Base-by-base conservation (phyloP, 2,113 vertebrate genomes). In the Motacilla alba region DNA sequence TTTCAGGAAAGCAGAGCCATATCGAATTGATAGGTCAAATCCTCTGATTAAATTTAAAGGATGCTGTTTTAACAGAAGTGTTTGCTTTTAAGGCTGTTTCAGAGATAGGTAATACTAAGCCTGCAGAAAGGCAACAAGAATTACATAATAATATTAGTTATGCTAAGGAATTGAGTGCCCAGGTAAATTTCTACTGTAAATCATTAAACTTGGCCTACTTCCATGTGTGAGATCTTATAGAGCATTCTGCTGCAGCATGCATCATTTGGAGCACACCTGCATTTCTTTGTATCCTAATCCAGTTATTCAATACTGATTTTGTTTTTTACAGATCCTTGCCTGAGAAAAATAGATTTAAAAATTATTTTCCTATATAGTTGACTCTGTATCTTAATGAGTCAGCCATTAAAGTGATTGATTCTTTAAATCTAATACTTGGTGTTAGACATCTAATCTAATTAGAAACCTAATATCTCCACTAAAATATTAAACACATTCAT, bases 401-500 rank as follows among this genome's bases (percentile, higher is more conserved):
- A 82, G 19, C 41, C 52, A 56, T 75, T 91, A 52, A 79, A 79
- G 35, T 52, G 67, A 83, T 68, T 76, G 66, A 88, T 76, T 82
- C 52, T 68, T 88, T 93, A 85, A 88, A 83, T 90, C 70, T 73
- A 76, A 60, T 90, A 76, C 66, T 90, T 63, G 11, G 58, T 83
- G 30, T 88, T 83, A 88, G 53, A 52, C 19, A 90, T 39, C 6
- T 62, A 62, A 67, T 82, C 31, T 94, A 83, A 79, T 75, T 68
- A 72, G 85, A 92, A 94, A 82, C 53, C 59, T 76, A 91, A 7
- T 64, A 47, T 56, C 12, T 59, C 37, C 80, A 43, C 75, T 90
- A 69, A 95, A 93, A 91, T 89, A 85, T 85, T 85, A 87, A 96
- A 87, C 30, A 55, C 22, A 37, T 64, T 62, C 74, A 84, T 93